phyloP scores from a whole-genome alignment of 2,113 vertebrate species.

The Phalacrocorax brasilianus region DNA sequence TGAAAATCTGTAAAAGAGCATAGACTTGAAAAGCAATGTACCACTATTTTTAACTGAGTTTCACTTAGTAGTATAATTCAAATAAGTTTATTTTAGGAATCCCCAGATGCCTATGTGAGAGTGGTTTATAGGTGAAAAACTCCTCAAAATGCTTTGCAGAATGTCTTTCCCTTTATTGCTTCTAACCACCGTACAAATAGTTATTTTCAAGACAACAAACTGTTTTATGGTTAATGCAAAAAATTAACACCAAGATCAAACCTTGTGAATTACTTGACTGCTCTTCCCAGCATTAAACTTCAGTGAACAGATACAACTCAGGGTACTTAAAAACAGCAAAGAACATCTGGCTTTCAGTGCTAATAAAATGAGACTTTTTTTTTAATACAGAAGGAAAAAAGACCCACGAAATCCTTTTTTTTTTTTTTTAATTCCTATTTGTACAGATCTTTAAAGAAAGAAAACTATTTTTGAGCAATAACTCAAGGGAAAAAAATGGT shows the following conservation, averaged over 20 bases:
- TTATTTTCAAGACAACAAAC: constrained; percentile 53
- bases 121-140: neutral
- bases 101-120: neutral
- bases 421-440: neutral
- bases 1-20: neutral
- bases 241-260: neutral
- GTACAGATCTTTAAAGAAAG: neutral
- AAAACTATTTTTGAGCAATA: neutral
- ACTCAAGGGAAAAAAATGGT: neutral
- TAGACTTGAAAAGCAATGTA: neutral
- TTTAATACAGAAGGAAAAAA: neutral
- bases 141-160: neutral
- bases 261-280: constrained; percentile 24
- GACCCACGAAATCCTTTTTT: neutral
- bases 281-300: constrained; percentile 43
- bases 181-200: neutral
- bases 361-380: constrained; percentile 22
- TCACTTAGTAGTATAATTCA: neutral
- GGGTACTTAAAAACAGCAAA: constrained; percentile 7
- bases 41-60: neutral
- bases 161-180: constrained; percentile 45
- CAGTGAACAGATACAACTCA: neutral
- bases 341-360: constrained; percentile 57
- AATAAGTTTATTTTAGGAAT: neutral
- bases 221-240: constrained; percentile 21